Evolutionary conservation across 2,113 vertebrate species (phyloP), one percentile per base, ranked within the genome.

Genomic region (Ammodytes dubius): DNA sequence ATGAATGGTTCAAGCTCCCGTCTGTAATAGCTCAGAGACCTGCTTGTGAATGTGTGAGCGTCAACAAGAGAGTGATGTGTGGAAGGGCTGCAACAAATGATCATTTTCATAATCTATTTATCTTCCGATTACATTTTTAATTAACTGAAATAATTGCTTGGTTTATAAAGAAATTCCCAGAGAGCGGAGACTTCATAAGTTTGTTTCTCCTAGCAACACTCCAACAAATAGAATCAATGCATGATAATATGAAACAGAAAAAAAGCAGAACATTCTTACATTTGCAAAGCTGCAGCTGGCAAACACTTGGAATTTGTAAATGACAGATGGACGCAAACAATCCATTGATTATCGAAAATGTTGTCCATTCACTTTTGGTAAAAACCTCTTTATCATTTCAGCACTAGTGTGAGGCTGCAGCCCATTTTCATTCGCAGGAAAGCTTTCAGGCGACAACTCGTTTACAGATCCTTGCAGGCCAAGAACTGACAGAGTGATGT

Each of bases 401-500:
- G 50, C 27, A 19, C 13, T 3, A 0, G 5, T 19, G 5, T 54
- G 6, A n/a, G 12, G 1, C 39, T 5, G 3, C 19, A 69, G 54
- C 50, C 5, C 9, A 52, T 67, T 46, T 46, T 58, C 9, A 49
- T 65, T 70, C 46, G 13, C 47, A 61, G 42, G 27, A 75, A 57
- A 64, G 63, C 74, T 5, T 53, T 17, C 52, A 77, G 66, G 27
- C 56, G 63, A 68, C 49, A n/a, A 35, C 35, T 71, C 79, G 83
- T 84, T 83, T 66, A 77, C 77, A 67, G 53, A 79, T 47, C 7
- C 49, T 53, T 65, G 17, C 52, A 46, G 47, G 81, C 56, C 71
- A 82, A 74, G 17, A 81, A 39, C 13, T 70, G 61, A 43, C 83
- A 79, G 45, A 75, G 46, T 53, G 49, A 47, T 69, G 75, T 78